Percentiles rank a stretch among this genome's conserved stretches.
Conservation (phyloP, 2,797 vertebrate species). For the Kryptolebias ocellatus region DNA sequence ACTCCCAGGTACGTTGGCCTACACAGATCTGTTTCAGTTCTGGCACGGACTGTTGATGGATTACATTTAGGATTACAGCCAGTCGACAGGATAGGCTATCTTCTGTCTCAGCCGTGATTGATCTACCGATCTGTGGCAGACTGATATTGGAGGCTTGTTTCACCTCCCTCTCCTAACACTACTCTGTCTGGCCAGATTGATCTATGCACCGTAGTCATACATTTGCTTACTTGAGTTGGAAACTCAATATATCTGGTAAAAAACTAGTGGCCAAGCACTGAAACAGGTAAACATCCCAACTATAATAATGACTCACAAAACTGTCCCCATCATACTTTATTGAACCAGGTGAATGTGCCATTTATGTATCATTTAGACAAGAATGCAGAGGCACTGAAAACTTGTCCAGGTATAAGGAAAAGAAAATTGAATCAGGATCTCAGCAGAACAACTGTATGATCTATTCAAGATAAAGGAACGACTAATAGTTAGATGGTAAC, state of each 20-base stretch:
- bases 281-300: conserved; percentile 19
- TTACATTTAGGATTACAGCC: conserved; percentile 74
- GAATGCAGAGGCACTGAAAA: conserved; percentile 24
- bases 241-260: conserved; percentile 11
- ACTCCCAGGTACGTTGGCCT: conserved; percentile 46
- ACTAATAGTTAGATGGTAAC: too few relatives aligned
- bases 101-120: conserved; percentile 65
- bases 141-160: conserved; percentile 64
- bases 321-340: conserved; percentile 15
- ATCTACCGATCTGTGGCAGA: conserved; percentile 61
- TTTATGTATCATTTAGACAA: conserved; percentile 16
- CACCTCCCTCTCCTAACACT: conserved; percentile 48
- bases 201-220: conserved; percentile 32
- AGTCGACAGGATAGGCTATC: conserved; percentile 55
- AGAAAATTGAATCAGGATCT: neutral
- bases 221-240: conserved; percentile 10
- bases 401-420: conserved; percentile 13
- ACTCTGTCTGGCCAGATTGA: conserved; percentile 63
- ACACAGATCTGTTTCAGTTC: conserved; percentile 56
- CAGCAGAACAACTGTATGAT: too few relatives aligned
- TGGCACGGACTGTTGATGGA: conserved; percentile 67
- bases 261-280: conserved; percentile 2
- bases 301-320: conserved; percentile 21
- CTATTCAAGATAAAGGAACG: too few relatives aligned
- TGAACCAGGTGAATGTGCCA: conserved; percentile 21